Percentiles rank a stretch among this genome's conserved stretches.
Evolutionary conservation across 2,113 vertebrate species (phyloP).

Genomic region (Bothrops jararaca): DNA sequence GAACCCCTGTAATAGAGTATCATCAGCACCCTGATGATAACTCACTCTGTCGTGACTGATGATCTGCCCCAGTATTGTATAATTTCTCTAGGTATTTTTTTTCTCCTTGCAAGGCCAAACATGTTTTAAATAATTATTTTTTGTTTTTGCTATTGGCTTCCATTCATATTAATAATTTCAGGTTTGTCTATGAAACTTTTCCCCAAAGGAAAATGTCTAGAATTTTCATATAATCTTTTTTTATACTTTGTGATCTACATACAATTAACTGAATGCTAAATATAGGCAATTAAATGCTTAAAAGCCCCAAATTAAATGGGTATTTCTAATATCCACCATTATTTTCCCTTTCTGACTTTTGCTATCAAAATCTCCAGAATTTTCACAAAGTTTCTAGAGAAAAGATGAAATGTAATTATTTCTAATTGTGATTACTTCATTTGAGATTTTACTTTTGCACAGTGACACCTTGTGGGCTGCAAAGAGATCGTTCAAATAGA

Average conservation of each 20-base stretch:
- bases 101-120: background rate
- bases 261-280: slow-evolving; percentile 1
- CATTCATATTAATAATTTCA: background rate
- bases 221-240: background rate
- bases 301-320: background rate
- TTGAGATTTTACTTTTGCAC: background rate
- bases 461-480: background rate
- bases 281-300: background rate
- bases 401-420: background rate
- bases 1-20: background rate
- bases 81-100: background rate
- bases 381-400: background rate
- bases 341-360: background rate
- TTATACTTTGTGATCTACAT: background rate
- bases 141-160: background rate
- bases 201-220: background rate
- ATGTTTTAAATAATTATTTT: slow-evolving; percentile 4
- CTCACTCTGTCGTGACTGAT: background rate
- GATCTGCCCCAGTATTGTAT: background rate
- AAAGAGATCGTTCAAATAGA: background rate
- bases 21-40: background rate
- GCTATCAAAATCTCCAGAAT: background rate
- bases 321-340: background rate
- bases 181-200: background rate
- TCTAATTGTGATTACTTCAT: slow-evolving; percentile 2